Percentiles rank a stretch among this genome's conserved stretches.
These are phyloP conservation scores for Xyrichtys novacula DNA, from an alignment of 2,797 vertebrate species.

Conservation along the genomic window DNA sequence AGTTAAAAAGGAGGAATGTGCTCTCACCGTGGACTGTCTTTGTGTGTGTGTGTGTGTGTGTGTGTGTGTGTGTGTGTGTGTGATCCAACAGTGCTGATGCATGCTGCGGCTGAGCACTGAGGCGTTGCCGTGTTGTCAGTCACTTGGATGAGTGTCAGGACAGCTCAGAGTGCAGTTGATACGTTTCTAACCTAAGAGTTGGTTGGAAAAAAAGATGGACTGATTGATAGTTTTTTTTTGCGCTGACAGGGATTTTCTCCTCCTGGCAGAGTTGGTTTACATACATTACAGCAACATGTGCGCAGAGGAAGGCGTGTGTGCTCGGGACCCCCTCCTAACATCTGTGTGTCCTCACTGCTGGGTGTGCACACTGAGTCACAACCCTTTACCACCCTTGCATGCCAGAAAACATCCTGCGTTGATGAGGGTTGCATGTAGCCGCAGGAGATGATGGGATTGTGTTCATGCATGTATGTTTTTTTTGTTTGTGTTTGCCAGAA, in stretches of 20 bases:
- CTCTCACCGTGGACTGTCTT: conserved; percentile 12
- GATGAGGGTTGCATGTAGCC: conserved; percentile 53
- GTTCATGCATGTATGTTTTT: conserved; percentile 9
- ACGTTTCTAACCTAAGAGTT: conserved; percentile 50
- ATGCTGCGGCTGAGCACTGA: conserved; percentile 53
- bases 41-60: conserved; percentile 1
- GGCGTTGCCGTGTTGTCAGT: conserved; percentile 60
- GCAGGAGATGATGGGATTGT: conserved; percentile 39
- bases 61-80: conserved; percentile 27
- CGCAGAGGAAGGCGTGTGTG: conserved; percentile 23
- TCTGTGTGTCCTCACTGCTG: conserved; percentile 25
- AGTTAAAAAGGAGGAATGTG: conserved; percentile 38
- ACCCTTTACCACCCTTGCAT: conserved; percentile 25
- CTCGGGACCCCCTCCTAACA: conserved; percentile 2
- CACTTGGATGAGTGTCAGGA: conserved; percentile 53
- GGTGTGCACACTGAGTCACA: conserved; percentile 61
- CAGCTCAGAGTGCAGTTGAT: conserved; percentile 27
- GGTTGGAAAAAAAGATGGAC: background rate
- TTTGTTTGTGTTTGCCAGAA: conserved; percentile 12
- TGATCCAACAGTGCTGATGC: conserved; percentile 43
- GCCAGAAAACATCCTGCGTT: conserved; percentile 14
- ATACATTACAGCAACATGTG: conserved; percentile 22
- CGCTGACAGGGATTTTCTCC: conserved; percentile 12
- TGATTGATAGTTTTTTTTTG: background rate
- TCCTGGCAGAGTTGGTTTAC: background rate